Evolutionary conservation across 1,140 invertebrate species (phyloP).

Genomic region (Asobara japonica): DNA sequence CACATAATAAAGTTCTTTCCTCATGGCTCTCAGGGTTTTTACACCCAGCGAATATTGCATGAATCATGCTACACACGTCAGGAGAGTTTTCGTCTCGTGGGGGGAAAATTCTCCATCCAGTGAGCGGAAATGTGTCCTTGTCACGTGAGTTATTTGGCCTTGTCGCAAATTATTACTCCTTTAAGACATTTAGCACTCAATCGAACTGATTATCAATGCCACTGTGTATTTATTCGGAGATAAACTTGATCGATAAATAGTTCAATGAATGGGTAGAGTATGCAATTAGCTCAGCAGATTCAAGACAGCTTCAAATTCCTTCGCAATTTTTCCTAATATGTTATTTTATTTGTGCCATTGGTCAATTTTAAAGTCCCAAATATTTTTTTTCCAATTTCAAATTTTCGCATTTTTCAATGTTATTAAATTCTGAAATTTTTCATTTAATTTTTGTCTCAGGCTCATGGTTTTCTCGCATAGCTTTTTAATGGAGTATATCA

Average conservation of each 20-base stretch:
- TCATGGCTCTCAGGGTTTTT: background rate
- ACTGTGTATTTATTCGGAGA: background rate
- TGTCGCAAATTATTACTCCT: background rate
- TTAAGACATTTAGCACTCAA: background rate
- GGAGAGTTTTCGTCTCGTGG: conserved; percentile 1
- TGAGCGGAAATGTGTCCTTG: conserved; percentile 10
- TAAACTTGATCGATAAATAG: background rate
- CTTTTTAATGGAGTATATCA: no score
- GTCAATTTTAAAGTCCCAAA: no score
- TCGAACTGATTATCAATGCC: background rate
- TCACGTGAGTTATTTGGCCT: background rate
- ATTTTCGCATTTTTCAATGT: no score
- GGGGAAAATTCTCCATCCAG: background rate
- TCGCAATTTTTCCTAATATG: no score
- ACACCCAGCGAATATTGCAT: background rate
- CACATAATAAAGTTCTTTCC: background rate
- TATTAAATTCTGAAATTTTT: no score
- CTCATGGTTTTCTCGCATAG: no score
- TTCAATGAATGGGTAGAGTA: no score
- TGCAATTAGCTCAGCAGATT: no score
- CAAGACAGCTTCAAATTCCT: no score
- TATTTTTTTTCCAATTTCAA: no score
- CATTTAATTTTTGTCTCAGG: no score
- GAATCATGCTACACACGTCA: conserved; percentile 5
- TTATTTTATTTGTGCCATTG: no score